Evolutionary conservation across 2,888 invertebrate genomes (phyloP).

Genomic region (Mactromeris polynyma): DNA sequence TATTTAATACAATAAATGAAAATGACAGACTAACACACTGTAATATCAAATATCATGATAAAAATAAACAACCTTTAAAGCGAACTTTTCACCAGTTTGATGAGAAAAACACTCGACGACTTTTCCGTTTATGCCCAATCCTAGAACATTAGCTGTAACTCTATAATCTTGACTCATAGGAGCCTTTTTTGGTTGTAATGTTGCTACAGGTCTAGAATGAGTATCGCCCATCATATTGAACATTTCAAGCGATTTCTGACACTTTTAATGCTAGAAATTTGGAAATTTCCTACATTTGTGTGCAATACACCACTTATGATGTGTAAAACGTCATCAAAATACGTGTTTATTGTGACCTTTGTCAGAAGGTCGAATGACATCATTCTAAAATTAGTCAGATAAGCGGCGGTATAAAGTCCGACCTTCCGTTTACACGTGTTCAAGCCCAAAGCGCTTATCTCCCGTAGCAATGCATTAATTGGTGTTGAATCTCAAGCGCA

Average conservation of each 20-base stretch:
- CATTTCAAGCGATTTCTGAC: conserved; percentile 44
- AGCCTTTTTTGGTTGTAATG: conserved; percentile 90
- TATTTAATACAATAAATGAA: neutral
- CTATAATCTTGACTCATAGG: conserved; percentile 96
- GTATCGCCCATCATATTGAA: conserved; percentile 79
- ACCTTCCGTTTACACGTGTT: neutral
- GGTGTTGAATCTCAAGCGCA: no score
- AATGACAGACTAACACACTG: neutral
- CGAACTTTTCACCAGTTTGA: conserved; percentile 93
- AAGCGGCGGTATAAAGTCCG: neutral
- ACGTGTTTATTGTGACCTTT: conserved; percentile 46
- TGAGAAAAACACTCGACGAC: conserved; percentile 97
- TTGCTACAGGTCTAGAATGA: conserved; percentile 60
- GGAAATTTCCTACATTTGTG: conserved; percentile 40
- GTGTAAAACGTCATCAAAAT: conserved; percentile 62
- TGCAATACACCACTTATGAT: conserved; percentile 25
- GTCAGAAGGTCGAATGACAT: conserved; percentile 46
- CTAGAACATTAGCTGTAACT: conserved; percentile 96
- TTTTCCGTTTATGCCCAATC: conserved; percentile 99
- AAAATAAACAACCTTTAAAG: conserved; percentile 92
- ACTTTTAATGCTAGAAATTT: conserved; percentile 32
- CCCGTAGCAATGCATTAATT: no score
- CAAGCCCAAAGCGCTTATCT: no score
- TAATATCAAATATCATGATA: neutral
- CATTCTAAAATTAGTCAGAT: conserved; percentile 59